phyloP scores from a whole-genome alignment of 2,113 vertebrate genomes.

The Shinisaurus crocodilurus region DNA sequence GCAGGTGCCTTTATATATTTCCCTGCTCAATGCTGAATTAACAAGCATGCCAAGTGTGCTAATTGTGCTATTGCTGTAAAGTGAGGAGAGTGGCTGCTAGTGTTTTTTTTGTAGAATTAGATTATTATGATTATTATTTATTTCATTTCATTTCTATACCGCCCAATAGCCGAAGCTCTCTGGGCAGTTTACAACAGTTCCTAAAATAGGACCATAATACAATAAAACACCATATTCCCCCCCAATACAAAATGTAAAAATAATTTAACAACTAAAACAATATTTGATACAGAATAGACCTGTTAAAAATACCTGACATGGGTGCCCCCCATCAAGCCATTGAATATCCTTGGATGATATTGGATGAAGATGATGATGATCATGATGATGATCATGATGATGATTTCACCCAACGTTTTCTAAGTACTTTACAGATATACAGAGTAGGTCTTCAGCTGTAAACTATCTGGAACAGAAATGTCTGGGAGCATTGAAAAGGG shows the following conservation, averaged over 20 bases:
- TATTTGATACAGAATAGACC: too few relatives aligned
- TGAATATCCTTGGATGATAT: too few relatives aligned
- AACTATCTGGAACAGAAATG: neutral
- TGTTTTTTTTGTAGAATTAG: neutral
- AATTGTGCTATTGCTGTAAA: neutral
- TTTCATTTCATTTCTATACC: too few relatives aligned
- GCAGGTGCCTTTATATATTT: neutral
- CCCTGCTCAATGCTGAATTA: neutral
- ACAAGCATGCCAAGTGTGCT: neutral
- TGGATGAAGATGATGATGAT: neutral
- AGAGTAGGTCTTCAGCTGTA: neutral
- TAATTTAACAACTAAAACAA: too few relatives aligned
- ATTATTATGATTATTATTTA: neutral
- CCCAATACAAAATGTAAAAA: too few relatives aligned
- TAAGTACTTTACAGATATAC: neutral
- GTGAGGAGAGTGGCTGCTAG: neutral
- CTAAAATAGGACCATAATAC: too few relatives aligned
- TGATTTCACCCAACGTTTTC: neutral
- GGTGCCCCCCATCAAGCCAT: too few relatives aligned
- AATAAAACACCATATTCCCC: too few relatives aligned
- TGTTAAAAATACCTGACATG: too few relatives aligned
- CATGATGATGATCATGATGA: neutral
- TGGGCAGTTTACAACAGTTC: too few relatives aligned
- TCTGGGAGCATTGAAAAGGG: neutral
- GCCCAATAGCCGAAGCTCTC: too few relatives aligned